Percentiles rank a stretch among this genome's conserved stretches.
phyloP scores from a whole-genome alignment of 1,140 invertebrate species.

The Drosophila burlai region DNA sequence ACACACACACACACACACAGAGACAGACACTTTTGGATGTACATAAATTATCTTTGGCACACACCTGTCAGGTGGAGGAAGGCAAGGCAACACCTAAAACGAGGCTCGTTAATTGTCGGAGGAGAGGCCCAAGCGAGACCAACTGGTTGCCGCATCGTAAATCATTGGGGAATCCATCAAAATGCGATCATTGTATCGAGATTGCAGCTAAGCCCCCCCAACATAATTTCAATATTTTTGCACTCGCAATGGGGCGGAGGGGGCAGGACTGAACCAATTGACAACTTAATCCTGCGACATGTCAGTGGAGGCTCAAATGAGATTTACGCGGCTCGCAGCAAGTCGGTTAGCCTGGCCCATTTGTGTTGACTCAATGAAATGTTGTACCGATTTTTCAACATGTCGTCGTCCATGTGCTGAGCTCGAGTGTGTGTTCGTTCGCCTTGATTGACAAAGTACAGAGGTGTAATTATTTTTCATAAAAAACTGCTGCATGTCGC shows the following conservation, averaged over 20 bases:
- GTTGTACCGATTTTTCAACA: slow-evolving; percentile 66
- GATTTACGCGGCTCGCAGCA: slow-evolving; percentile 66
- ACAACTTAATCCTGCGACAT: slow-evolving; percentile 83
- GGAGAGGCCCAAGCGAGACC: background rate
- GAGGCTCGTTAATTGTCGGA: slow-evolving; percentile 71
- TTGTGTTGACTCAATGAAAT: slow-evolving; percentile 65
- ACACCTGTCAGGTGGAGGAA: slow-evolving; percentile 50
- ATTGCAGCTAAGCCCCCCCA: slow-evolving; percentile 74
- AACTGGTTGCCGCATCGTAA: slow-evolving; percentile 65
- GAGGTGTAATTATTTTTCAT: slow-evolving; percentile 84
- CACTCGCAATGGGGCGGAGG: slow-evolving; percentile 23
- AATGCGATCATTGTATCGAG: slow-evolving; percentile 79
- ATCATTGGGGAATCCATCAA: slow-evolving; percentile 81
- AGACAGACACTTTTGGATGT: slow-evolving; percentile 58
- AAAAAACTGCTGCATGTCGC: slow-evolving; percentile 66
- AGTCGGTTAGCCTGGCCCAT: slow-evolving; percentile 57
- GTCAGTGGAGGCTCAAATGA: slow-evolving; percentile 81
- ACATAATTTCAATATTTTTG: slow-evolving; percentile 80
- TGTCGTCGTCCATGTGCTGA: slow-evolving; percentile 46
- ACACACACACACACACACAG: slow-evolving; percentile 28
- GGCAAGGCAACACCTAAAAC: slow-evolving; percentile 57
- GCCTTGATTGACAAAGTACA: slow-evolving; percentile 81
- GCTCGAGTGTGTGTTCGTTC: slow-evolving; percentile 36
- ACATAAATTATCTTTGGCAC: slow-evolving; percentile 79
- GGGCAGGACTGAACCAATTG: slow-evolving; percentile 60